These are phyloP conservation scores for Chrysochloris asiatica DNA, from an alignment of 2,113 vertebrate species.

Conservation along the genomic window DNA sequence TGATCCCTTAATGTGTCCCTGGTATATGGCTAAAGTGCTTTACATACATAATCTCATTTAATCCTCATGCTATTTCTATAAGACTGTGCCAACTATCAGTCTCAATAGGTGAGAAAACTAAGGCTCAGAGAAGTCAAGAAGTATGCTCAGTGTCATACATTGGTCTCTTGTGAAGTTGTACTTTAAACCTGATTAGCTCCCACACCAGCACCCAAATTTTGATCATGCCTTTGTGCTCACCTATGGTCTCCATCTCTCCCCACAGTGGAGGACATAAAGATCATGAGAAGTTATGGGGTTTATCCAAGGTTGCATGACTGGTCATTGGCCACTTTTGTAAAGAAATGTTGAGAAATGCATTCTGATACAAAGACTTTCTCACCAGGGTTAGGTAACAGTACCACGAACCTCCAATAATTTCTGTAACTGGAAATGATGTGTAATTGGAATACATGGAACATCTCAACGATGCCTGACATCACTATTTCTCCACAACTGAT, in stretches of 20 bases:
- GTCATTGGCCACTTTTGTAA: background rate
- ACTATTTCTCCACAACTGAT: conserved; percentile 46
- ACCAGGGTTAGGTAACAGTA: conserved; percentile 1
- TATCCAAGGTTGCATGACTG: background rate
- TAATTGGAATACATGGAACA: background rate
- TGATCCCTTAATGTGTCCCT: background rate
- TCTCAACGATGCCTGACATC: conserved; percentile 13
- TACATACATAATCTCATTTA: background rate
- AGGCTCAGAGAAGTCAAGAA: background rate
- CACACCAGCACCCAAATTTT: background rate
- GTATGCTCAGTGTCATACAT: accelerated
- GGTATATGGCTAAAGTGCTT: background rate
- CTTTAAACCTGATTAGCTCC: background rate
- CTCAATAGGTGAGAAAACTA: background rate
- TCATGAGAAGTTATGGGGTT: background rate
- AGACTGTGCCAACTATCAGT: background rate
- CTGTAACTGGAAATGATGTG: conserved; percentile 55
- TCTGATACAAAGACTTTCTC: conserved; percentile 36
- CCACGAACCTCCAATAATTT: background rate
- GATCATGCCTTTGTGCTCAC: background rate
- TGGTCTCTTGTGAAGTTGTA: background rate
- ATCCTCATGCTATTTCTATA: background rate
- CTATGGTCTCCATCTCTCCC: conserved; percentile 6
- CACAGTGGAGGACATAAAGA: background rate
- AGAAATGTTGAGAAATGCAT: conserved; percentile 1